Conservation (phyloP, 2,888 invertebrate species). For the Rugalucina vietnamica region DNA sequence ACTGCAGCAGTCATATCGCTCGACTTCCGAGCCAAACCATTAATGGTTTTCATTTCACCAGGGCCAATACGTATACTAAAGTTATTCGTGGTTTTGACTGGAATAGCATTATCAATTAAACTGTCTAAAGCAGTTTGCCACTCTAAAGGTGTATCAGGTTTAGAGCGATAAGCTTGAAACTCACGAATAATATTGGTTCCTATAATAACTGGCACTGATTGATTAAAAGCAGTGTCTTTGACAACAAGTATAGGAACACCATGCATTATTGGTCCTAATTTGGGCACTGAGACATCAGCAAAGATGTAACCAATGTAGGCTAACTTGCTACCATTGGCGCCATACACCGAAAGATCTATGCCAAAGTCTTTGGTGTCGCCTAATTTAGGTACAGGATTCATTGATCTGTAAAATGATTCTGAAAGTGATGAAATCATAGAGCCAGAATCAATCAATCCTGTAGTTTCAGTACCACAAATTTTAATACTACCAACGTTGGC, state of each 20-base stretch:
- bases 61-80: not conserved
- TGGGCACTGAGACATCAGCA: not conserved
- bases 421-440: not conserved
- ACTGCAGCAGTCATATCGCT: not conserved
- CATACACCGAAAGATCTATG: not conserved
- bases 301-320: not conserved
- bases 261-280: not conserved
- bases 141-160: not conserved
- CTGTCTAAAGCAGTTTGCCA: conserved; percentile 9
- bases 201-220: conserved; percentile 1
- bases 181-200: conserved; percentile 22
- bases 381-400: not conserved
- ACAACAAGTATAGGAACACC: not conserved
- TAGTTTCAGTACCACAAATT: not conserved
- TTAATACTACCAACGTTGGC: not conserved
- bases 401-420: conserved; percentile 14
- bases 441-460: not conserved
- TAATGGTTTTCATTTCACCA: not conserved
- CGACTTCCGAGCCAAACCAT: not conserved
- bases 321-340: conserved; percentile 1
- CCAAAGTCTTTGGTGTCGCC: not conserved
- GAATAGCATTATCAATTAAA: not conserved
- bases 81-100: conserved; percentile 23
- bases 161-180: not conserved
- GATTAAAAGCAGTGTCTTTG: conserved; percentile 7